Evolutionary conservation across 2,113 vertebrate genomes (phyloP), one percentile per base, ranked within the genome.

Genomic region (Dipodomys spectabilis): DNA sequence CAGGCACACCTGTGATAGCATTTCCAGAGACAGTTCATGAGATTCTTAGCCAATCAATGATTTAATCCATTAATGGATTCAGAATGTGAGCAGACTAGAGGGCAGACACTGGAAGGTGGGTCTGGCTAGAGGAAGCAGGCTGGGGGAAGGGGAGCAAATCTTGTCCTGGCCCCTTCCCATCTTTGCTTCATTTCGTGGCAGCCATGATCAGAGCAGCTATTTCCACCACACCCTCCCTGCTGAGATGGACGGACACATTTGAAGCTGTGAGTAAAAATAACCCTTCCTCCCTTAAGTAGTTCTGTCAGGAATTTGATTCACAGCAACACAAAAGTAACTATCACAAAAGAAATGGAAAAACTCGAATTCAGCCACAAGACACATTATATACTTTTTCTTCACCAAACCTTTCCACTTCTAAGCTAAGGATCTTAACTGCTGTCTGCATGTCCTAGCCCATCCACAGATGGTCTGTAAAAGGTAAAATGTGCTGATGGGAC

Each of bases 401-500:
- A 62, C 35, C 32, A 72, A 72, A 84, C 0, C 4, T 87, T 93
- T 79, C 20, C 75, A 62, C 57, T 81, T 39, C 81, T 92, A 89
- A 91, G 82, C 22, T 20, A 80, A 91, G 7, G 68, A 87, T 73
- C 74, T 92, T 60, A 77, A 72, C 28, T 86, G 75, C 20, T 62
- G 7, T 72, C 83, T 89, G 11, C n/a, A 81, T 87, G 81, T 87
- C 77, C 19, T 5, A 81, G 27, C 28, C 45, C 15, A 80, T 28
- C 75, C 9, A 74, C 1, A 45, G 25, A 74, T 73, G 27, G 9
- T 4, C 65, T 67, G 30, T 87, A 92, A 57, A 91, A 78, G 72
- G 8, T 45, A 85, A 92, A 95, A 78, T 7, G 72, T 20, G 32
- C 25, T 82, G 18, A 68, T 45, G 65, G 25, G 30, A 86, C 44